phyloP scores from a whole-genome alignment of 2,113 vertebrate species.

The Piaya cayana region DNA sequence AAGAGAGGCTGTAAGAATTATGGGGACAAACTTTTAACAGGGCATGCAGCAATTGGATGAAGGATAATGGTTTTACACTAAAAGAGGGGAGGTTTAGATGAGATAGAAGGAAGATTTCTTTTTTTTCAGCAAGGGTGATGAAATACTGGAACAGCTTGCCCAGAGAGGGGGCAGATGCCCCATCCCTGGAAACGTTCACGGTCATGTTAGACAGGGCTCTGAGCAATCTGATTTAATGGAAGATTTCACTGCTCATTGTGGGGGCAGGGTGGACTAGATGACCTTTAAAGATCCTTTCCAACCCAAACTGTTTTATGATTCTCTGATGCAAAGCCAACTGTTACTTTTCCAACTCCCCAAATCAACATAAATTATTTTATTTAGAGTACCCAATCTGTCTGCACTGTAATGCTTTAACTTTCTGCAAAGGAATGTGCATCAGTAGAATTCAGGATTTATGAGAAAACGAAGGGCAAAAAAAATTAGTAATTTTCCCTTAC shows the following conservation, averaged over 20 bases:
- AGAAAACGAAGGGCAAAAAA: background rate
- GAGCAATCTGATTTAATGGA: background rate
- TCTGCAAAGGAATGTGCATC: background rate
- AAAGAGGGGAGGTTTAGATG: no score
- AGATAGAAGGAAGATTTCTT: background rate
- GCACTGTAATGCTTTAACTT: background rate
- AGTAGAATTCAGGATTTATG: background rate
- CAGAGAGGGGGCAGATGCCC: background rate
- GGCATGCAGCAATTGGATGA: background rate
- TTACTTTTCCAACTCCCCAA: background rate
- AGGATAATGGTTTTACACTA: background rate
- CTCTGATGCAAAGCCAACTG: background rate
- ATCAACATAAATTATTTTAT: background rate
- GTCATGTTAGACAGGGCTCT: background rate
- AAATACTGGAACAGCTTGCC: background rate
- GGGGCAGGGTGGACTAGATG: background rate
- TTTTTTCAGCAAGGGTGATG: background rate
- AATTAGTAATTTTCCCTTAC: background rate
- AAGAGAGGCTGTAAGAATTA: background rate
- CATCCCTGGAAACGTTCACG: background rate
- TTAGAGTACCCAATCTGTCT: background rate
- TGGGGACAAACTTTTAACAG: background rate
- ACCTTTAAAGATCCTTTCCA: background rate
- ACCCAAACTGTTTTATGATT: background rate
- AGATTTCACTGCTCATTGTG: background rate